phyloP scores from a whole-genome alignment of 2,113 vertebrate species.

The Lepisosteus osseus region DNA sequence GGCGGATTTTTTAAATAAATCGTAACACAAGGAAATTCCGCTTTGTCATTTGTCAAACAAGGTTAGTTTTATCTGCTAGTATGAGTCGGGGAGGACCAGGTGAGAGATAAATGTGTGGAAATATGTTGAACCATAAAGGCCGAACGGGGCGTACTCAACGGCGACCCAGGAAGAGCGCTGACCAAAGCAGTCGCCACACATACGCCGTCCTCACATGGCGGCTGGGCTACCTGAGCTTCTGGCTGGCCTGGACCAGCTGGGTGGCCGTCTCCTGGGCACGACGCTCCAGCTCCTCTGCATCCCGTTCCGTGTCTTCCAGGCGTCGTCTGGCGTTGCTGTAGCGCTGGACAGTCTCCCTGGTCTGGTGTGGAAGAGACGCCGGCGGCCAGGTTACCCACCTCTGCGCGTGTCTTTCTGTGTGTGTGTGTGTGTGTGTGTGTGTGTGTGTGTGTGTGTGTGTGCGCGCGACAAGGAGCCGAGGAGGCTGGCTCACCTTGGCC shows the following conservation, averaged over 20 bases:
- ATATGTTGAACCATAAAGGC: too few species aligned
- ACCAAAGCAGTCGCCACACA: too few species aligned
- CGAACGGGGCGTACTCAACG: too few species aligned
- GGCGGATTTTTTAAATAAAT: too few species aligned
- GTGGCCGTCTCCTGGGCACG: slow-evolving; percentile 64
- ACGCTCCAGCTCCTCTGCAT: slow-evolving; percentile 70
- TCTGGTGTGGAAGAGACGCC: slow-evolving; percentile 44
- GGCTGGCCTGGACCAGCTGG: slow-evolving; percentile 65
- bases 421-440: slow-evolving; percentile 4
- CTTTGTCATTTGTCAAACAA: too few species aligned
- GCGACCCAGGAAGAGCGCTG: too few species aligned
- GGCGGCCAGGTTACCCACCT: neutral
- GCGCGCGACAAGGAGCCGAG: neutral
- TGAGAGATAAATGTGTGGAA: too few species aligned
- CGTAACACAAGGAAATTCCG: too few species aligned
- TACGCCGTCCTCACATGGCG: slow-evolving; percentile 8
- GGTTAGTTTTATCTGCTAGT: too few species aligned
- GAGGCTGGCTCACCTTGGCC: slow-evolving; percentile 60
- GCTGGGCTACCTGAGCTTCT: slow-evolving; percentile 69
- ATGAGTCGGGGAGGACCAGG: too few species aligned
- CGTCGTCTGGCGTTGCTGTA: slow-evolving; percentile 53
- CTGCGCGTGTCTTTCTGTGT: neutral
- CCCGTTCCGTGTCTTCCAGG: slow-evolving; percentile 54
- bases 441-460: neutral
- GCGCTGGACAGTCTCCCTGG: slow-evolving; percentile 59